phyloP scores from a whole-genome alignment of 2,113 vertebrate species.

The Oryzias curvinotus region DNA sequence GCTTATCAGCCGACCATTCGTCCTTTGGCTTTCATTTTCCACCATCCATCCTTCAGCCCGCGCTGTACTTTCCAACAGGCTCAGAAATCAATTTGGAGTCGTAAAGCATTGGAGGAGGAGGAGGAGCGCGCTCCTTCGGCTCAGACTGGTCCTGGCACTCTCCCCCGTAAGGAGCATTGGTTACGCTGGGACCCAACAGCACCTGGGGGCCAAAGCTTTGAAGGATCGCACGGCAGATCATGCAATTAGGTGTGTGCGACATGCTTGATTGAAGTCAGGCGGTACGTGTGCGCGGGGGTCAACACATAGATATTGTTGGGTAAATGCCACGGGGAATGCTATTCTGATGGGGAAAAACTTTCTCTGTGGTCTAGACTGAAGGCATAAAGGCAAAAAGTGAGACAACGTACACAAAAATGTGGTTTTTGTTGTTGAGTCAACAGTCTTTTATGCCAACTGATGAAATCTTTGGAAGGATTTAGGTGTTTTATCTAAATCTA shows the following conservation, averaged over 20 bases:
- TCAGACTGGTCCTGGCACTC: slow-evolving; percentile 11
- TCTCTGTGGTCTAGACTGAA: neutral
- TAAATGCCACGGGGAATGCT: neutral
- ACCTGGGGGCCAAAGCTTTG: slow-evolving; percentile 29
- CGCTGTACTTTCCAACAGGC: slow-evolving; percentile 30
- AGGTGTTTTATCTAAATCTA: too few species aligned
- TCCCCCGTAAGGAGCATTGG: slow-evolving; percentile 14
- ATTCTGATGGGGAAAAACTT: neutral
- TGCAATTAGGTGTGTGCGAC: neutral
- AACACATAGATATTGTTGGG: neutral
- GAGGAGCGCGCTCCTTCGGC: slow-evolving; percentile 20
- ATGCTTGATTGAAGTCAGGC: neutral
- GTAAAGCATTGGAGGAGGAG: slow-evolving; percentile 29
- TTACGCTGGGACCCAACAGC: slow-evolving; percentile 12
- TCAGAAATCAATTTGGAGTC: slow-evolving; percentile 60
- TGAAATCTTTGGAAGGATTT: too few species aligned
- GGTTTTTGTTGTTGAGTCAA: too few species aligned
- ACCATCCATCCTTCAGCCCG: slow-evolving; percentile 39
- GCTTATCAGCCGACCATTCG: slow-evolving; percentile 49
- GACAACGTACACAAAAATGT: neutral
- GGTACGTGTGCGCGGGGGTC: neutral
- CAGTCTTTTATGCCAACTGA: too few species aligned
- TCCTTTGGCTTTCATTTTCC: slow-evolving; percentile 46
- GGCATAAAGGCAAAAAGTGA: neutral
- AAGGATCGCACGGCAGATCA: slow-evolving; percentile 24